phyloP scores from a whole-genome alignment of 2,888 invertebrate species.

The Microctonus aethiopoides region DNA sequence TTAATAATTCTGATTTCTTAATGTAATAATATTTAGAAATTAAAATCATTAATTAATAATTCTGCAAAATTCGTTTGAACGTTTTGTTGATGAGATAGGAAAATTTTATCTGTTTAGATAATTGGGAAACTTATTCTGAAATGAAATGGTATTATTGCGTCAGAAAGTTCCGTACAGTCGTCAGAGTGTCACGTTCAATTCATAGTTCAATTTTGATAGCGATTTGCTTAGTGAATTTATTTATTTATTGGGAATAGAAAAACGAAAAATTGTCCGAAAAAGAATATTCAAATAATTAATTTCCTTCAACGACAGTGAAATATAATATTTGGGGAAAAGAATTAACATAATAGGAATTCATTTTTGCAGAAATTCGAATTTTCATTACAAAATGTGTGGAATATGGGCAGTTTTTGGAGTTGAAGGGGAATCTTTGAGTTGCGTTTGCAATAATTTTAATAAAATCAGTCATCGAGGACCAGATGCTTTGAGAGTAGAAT shows the following conservation, averaged over 20 bases:
- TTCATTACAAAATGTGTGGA: constrained; percentile 73
- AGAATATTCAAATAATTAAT: not conserved
- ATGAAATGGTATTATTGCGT: not conserved
- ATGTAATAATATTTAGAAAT: too few species aligned
- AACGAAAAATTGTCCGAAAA: not conserved
- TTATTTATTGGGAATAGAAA: not conserved
- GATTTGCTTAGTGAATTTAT: too few species aligned
- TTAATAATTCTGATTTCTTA: too few species aligned
- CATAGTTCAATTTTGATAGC: too few species aligned
- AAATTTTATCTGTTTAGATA: too few species aligned
- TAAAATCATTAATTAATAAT: too few species aligned
- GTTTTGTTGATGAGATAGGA: too few species aligned
- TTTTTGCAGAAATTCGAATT: too few species aligned
- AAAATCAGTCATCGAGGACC: constrained; percentile 79
- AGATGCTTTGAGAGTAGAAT: constrained; percentile 81
- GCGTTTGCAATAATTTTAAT: constrained; percentile 73
- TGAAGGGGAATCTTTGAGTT: constrained; percentile 70
- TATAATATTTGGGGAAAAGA: too few species aligned
- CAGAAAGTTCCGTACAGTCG: not conserved
- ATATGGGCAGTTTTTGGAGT: constrained; percentile 82
- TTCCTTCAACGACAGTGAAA: not conserved
- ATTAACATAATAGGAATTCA: too few species aligned
- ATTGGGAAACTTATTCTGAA: not conserved
- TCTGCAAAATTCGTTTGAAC: too few species aligned
- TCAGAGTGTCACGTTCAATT: too few species aligned